Percentiles rank a stretch among this genome's conserved stretches.
phyloP scores from a whole-genome alignment of 2,113 vertebrate species.

The Herpetotheres cachinnans region DNA sequence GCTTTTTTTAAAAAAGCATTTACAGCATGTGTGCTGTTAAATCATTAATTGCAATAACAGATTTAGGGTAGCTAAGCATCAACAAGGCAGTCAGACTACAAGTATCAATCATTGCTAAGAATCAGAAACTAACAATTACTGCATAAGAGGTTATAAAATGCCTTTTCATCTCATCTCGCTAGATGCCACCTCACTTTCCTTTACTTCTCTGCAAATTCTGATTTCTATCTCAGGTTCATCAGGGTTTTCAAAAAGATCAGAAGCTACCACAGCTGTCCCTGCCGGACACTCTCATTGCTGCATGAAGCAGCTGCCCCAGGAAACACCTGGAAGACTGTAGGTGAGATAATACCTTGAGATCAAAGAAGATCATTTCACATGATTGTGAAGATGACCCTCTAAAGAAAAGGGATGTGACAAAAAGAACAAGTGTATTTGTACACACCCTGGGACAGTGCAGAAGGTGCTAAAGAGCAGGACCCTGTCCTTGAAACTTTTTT shows the following conservation, averaged over 20 bases:
- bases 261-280: background rate
- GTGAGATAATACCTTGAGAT: background rate
- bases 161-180: background rate
- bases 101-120: background rate
- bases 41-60: background rate
- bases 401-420: background rate
- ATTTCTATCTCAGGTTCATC: background rate
- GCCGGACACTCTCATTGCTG: background rate
- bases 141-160: background rate
- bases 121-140: background rate
- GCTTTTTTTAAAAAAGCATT: background rate
- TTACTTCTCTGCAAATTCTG: background rate
- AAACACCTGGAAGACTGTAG: background rate
- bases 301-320: background rate
- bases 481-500: background rate
- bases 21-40: background rate
- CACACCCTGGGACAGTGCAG: accelerated
- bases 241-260: background rate
- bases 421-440: background rate
- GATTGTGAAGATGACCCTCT: background rate
- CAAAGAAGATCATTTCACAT: background rate
- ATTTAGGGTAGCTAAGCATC: background rate
- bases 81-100: background rate
- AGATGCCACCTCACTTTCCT: background rate
- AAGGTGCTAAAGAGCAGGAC: background rate